phyloP scores from a whole-genome alignment of 1,140 invertebrate genomes.

The Pteromalus puparum region DNA sequence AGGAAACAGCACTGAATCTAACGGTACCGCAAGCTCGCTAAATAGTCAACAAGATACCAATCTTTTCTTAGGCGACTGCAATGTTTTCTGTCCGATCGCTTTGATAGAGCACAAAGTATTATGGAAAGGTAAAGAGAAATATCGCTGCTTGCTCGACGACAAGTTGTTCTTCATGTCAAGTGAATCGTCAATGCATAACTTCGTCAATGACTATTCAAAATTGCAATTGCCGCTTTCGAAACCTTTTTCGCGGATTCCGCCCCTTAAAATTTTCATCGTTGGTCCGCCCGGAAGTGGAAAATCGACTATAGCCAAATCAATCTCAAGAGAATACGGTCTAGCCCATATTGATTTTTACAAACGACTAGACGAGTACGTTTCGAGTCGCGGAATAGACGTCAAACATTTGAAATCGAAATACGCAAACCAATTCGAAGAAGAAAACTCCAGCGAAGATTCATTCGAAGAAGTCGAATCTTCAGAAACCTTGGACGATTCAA shows the following conservation, averaged over 20 bases:
- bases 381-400: conserved; percentile 29
- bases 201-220: conserved; percentile 69
- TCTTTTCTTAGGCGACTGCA: conserved; percentile 75
- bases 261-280: conserved; percentile 76
- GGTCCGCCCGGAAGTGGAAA: conserved; percentile 75
- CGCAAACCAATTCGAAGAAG: conserved; percentile 27
- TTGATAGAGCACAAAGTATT: conserved; percentile 74
- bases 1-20: not conserved
- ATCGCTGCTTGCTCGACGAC: conserved; percentile 72
- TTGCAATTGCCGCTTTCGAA: conserved; percentile 68
- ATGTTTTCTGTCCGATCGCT: conserved; percentile 76
- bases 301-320: conserved; percentile 70
- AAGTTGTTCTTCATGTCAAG: conserved; percentile 74
- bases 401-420: conserved; percentile 52
- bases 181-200: conserved; percentile 70
- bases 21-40: not conserved
- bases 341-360: conserved; percentile 73
- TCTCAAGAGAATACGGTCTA: conserved; percentile 76
- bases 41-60: conserved; percentile 60
- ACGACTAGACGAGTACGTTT: conserved; percentile 59
- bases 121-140: conserved; percentile 77
- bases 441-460: not conserved
- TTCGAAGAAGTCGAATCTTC: conserved; percentile 47
- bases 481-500: conserved; percentile 33
- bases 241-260: conserved; percentile 70